Evolutionary conservation across 2,797 vertebrate genomes (phyloP).

Genomic region (Syngnathus rostellatus): DNA sequence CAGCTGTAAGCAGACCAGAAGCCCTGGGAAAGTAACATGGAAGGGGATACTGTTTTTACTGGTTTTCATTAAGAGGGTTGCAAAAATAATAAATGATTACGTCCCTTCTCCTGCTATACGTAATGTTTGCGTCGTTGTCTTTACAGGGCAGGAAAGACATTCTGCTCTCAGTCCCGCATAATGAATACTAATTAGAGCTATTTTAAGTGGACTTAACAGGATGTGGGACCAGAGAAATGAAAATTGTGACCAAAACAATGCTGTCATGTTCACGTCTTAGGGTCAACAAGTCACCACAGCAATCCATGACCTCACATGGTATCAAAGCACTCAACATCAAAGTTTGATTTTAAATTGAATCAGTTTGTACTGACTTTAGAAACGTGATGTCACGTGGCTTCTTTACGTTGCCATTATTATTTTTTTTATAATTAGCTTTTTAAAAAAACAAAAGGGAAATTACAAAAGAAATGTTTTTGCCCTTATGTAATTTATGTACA

Average conservation of each 20-base stretch:
- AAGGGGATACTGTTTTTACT: constrained; percentile 25
- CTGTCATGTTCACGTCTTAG: too few relatives aligned
- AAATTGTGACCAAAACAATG: not conserved
- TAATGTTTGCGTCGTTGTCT: not conserved
- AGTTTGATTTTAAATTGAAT: too few relatives aligned
- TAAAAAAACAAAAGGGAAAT: not conserved
- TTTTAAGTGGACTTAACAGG: constrained; percentile 5
- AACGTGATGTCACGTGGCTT: not conserved
- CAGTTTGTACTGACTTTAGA: too few relatives aligned
- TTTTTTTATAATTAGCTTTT: not conserved
- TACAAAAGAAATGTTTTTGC: not conserved
- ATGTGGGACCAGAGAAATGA: not conserved
- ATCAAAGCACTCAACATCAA: too few relatives aligned
- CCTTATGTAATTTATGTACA: constrained; percentile 10
- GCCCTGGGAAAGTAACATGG: constrained; percentile 64
- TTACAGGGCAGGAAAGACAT: not conserved
- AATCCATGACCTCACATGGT: not conserved
- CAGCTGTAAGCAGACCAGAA: constrained; percentile 64
- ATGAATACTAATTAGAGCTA: not conserved
- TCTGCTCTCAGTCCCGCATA: not conserved
- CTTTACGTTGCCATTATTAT: not conserved
- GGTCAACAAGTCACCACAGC: not conserved
- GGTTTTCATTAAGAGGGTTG: constrained; percentile 10
- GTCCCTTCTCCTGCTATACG: not conserved
- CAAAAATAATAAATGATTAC: not conserved